Percentiles rank a stretch among this genome's conserved stretches.
phyloP scores from a whole-genome alignment of 1,140 invertebrate species.

The Diachasma alloeum region DNA sequence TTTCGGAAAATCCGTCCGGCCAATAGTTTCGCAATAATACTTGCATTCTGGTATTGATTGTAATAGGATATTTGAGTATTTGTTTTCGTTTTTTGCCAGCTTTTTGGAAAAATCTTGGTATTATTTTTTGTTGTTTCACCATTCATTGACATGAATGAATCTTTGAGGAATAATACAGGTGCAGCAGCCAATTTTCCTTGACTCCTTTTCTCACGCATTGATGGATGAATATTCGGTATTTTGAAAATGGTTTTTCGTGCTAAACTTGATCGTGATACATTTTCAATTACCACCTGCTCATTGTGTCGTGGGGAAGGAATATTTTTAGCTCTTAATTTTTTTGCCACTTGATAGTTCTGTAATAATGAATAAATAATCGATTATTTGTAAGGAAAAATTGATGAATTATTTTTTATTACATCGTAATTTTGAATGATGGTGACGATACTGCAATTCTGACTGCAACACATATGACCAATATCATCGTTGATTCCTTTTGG shows the following conservation, averaged over 20 bases:
- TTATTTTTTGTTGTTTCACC: background rate
- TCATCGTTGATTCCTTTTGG: constrained; percentile 32
- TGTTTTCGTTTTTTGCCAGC: background rate
- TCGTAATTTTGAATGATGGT: constrained; percentile 35
- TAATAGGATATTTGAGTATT: background rate
- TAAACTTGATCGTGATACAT: background rate
- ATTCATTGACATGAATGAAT: background rate
- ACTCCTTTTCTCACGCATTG: constrained; percentile 4
- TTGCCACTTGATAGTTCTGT: constrained; percentile 27
- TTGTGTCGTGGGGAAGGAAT: constrained; percentile 29
- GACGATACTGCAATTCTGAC: constrained; percentile 33
- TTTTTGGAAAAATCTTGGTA: background rate
- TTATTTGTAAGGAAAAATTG: background rate
- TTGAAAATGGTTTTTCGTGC: background rate
- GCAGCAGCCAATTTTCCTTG: constrained; percentile 24
- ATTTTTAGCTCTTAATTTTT: constrained; percentile 21
- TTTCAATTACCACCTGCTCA: background rate
- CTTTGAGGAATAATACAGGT: constrained; percentile 20
- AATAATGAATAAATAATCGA: background rate
- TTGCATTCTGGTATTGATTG: background rate
- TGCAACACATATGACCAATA: constrained; percentile 40
- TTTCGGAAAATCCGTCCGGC: background rate
- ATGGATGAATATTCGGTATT: background rate
- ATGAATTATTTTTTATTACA: constrained; percentile 3
- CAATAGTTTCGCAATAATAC: background rate